These are phyloP conservation scores for Subanguina moxae DNA, from an alignment of 1,140 invertebrate genomes.

Conservation along the genomic window DNA sequence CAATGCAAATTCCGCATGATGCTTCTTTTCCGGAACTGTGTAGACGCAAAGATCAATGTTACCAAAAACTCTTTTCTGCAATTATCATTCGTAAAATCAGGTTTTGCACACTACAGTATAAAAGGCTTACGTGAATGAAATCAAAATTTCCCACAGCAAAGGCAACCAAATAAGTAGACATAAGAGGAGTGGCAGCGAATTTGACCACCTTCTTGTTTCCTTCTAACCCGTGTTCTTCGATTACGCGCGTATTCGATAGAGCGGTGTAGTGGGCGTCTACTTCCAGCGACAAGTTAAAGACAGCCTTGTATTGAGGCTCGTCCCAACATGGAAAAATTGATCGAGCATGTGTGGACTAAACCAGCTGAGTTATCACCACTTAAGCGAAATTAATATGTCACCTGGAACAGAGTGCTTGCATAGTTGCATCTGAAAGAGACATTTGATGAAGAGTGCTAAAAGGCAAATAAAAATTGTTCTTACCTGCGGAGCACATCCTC, in stretches of 20 bases:
- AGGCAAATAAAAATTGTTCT: too few species aligned
- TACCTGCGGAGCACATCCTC: too few species aligned
- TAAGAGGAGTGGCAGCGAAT: conserved; percentile 59
- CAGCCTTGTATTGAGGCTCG: conserved; percentile 86
- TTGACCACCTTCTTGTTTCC: conserved; percentile 60
- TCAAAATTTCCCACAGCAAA: conserved; percentile 63
- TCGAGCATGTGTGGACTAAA: conserved; percentile 66
- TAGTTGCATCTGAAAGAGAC: too few species aligned
- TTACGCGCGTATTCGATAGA: conserved; percentile 55
- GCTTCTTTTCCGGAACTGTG: conserved; percentile 73
- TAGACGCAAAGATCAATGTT: conserved; percentile 69
- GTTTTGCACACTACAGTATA: not conserved
- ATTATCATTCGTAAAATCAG: too few species aligned
- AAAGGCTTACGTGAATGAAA: conserved; percentile 45
- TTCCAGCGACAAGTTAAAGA: conserved; percentile 66
- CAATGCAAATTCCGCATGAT: conserved; percentile 76
- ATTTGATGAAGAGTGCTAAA: too few species aligned
- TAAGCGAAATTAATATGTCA: too few species aligned
- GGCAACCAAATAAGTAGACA: conserved; percentile 63
- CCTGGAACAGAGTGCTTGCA: too few species aligned
- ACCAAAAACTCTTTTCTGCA: conserved; percentile 46
- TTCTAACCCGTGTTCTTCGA: conserved; percentile 36
- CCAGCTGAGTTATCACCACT: too few species aligned
- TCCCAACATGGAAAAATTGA: conserved; percentile 93
- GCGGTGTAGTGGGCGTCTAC: conserved; percentile 51